phyloP scores from a whole-genome alignment of 37 sponge, comb jelly and placozoan species.

The Agelas oroides region DNA sequence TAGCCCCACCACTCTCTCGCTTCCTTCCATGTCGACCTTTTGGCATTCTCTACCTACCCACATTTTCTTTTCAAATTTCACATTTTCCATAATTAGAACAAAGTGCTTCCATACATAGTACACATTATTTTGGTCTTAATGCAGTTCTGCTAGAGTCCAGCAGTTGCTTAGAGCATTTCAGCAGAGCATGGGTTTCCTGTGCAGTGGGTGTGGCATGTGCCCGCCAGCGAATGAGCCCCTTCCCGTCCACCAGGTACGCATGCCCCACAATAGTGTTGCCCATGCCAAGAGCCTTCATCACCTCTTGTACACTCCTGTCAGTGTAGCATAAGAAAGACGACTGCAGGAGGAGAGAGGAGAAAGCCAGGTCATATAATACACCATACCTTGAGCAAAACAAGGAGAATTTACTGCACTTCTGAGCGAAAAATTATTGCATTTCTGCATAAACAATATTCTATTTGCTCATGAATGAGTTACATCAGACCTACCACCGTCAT shows the following conservation, averaged over 20 bases:
- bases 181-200: constrained; percentile 34
- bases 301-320: neutral
- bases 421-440: no score
- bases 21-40: constrained; percentile 16
- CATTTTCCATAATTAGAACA: no score
- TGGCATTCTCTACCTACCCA: neutral
- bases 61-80: no score
- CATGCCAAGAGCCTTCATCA: constrained; percentile 3
- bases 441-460: no score
- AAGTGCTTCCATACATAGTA: neutral
- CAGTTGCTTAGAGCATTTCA: constrained; percentile 48
- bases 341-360: constrained; percentile 8
- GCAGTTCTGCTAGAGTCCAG: neutral
- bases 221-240: constrained; percentile 55
- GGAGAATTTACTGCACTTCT: no score
- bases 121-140: neutral
- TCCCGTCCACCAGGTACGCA: constrained; percentile 58
- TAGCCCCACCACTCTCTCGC: neutral
- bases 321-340: constrained; percentile 16
- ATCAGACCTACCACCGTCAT: no score
- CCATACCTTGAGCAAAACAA: no score
- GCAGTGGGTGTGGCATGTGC: constrained; percentile 52
- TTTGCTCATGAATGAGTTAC: no score
- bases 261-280: constrained; percentile 47
- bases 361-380: neutral